Evolutionary conservation across 64 coral and sea anemone genomes (phyloP).

Genomic region (Montipora foliosa): DNA sequence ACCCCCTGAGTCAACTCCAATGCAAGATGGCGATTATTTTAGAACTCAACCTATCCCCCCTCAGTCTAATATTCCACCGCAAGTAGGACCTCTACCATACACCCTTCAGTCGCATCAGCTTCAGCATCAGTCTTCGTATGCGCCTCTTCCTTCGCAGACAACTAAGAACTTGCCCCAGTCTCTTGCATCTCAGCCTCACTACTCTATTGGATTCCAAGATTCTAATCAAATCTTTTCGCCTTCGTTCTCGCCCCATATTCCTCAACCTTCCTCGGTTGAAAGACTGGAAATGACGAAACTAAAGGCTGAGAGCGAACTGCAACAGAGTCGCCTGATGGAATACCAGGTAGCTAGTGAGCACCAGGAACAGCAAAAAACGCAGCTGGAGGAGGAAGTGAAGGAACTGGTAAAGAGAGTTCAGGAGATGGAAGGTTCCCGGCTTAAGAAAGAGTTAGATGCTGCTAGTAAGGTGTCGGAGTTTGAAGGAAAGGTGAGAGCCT

Average conservation of each 20-base stretch:
- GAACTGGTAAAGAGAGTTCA: conserved; percentile 78
- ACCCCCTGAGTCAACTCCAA: not conserved
- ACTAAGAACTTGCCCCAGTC: conserved; percentile 6
- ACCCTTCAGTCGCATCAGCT: conserved; percentile 12
- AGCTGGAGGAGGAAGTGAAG: conserved; percentile 83
- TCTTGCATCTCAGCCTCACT: conserved; percentile 15
- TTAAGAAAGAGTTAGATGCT: conserved; percentile 78
- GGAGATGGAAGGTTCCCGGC: conserved; percentile 67
- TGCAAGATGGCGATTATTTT: not conserved
- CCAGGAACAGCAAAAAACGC: conserved; percentile 55
- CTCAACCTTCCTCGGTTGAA: conserved; percentile 51
- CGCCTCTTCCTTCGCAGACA: not conserved
- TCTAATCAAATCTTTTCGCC: not conserved
- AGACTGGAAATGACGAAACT: conserved; percentile 76
- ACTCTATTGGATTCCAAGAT: conserved; percentile 41
- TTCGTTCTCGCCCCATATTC: conserved; percentile 2
- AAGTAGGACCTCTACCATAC: not conserved
- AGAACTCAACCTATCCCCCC: conserved; percentile 5
- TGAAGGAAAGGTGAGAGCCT: conserved; percentile 72
- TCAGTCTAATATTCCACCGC: conserved; percentile 4
- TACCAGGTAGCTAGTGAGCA: conserved; percentile 67
- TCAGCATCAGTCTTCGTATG: conserved; percentile 1
- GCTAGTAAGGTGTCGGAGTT: conserved; percentile 70
- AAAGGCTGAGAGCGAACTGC: conserved; percentile 69
- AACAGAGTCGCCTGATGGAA: conserved; percentile 70